Evolutionary conservation across 2,113 vertebrate species (phyloP), one percentile per base, ranked within the genome.

Genomic region (Otolemur garnettii): DNA sequence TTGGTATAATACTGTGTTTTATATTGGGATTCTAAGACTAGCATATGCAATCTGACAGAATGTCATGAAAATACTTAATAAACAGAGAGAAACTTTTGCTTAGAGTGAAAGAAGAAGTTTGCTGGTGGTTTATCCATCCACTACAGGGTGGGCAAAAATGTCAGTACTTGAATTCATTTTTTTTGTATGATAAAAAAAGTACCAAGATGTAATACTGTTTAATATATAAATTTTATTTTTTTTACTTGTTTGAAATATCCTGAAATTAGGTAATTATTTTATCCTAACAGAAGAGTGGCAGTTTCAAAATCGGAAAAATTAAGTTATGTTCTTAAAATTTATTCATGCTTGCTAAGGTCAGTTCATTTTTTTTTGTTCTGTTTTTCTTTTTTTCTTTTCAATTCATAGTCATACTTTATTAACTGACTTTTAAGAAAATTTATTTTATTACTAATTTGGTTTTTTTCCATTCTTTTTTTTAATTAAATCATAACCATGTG

Each of bases 151-250:
- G 79, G 19, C 26, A n/a, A 92, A 74, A 62, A 71, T 33, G 2
- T 66, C 33, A 72, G 5, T 9, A 79, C 10, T 38, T 95, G 80
- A 55, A 30, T 68, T n/a, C 4, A 21, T 21, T 60, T 80, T 64
- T n/a, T 78, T 26, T 91, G 93, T 57, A 35, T 26, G 69, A n/a
- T 33, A 26, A 74, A 53, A 77, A 93, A 71, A 91, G 79, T 35
- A 78, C 11, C 6, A 80, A 33, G 4, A 18, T 87, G 5, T 68
- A 55, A 77, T 22, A 68, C 64, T 81, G 89, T 77, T 69, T 62
- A 77, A 87, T 64, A 71, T 7, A 64, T 4, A 59, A 24, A 78
- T 50, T 38, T 8, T 21, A 57, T 18, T 4, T 71, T 7, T 18
- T 57, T 95, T 91, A 38, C 35, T 88, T 93, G 74, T 57, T 68